These are phyloP conservation scores for Agrenia bidenticulata DNA, from an alignment of 2,888 invertebrate species.

Conservation along the genomic window DNA sequence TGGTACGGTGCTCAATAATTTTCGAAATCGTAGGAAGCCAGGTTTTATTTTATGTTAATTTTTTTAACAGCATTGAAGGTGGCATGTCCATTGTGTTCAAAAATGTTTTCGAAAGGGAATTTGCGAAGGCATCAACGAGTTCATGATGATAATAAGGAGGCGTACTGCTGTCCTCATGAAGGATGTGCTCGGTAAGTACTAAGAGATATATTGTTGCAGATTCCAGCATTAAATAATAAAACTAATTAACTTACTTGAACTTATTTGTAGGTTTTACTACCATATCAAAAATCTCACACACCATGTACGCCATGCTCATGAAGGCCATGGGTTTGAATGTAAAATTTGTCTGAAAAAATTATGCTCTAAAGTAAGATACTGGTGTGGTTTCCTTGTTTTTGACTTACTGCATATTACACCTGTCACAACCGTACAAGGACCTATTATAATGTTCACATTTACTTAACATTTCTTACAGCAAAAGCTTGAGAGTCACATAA, in stretches of 20 bases:
- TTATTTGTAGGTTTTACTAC: conserved; percentile 36
- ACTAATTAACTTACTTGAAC: neutral
- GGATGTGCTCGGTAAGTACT: conserved; percentile 36
- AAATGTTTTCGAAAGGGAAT: conserved; percentile 20
- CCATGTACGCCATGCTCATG: conserved; percentile 39
- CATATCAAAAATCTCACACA: conserved; percentile 37
- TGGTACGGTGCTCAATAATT: conserved; percentile 14
- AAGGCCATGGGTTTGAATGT: conserved; percentile 37
- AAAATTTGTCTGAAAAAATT: conserved; percentile 31
- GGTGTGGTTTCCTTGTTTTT: conserved; percentile 3
- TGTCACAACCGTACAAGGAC: too few relatives aligned
- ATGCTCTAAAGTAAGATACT: conserved; percentile 30
- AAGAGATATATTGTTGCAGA: too few relatives aligned
- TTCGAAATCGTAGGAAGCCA: neutral
- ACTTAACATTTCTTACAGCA: conserved; percentile 41
- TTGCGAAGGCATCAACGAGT: conserved; percentile 28
- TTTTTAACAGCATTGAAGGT: conserved; percentile 11
- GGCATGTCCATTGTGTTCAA: conserved; percentile 24
- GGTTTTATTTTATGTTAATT: neutral
- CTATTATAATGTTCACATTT: too few relatives aligned
- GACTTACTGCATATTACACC: too few relatives aligned
- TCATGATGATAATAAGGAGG: conserved; percentile 30
- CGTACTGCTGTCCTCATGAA: conserved; percentile 34
- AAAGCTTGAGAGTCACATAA: conserved; percentile 33
- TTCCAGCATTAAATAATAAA: too few relatives aligned